Evolutionary conservation across 2,797 vertebrate species (phyloP), one percentile per base, ranked within the genome.

Genomic region (Bryconaethiops microstoma): DNA sequence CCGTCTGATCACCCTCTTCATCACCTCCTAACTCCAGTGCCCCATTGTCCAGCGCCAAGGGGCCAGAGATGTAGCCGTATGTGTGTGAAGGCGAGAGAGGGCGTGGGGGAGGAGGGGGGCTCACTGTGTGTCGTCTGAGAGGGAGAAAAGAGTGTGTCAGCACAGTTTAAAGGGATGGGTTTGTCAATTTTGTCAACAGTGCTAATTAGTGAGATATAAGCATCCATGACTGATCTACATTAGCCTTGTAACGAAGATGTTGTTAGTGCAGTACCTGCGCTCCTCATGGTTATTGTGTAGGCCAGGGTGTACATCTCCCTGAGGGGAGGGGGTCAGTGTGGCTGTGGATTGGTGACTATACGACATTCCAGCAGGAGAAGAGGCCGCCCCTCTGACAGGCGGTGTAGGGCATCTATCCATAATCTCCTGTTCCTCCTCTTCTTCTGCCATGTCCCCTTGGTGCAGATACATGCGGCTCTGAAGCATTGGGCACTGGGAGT

Each of bases 261-360:
- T 39, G 42, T 59, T 12, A 55, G 48, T 55, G n/a, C 59, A 13
- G 7, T 74, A 99, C 97, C 98, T 97, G 90, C 96, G 95, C 75
- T 99, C 97, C 14, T 78, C 81, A 25, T 82, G 76, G 64, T 8
- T 78, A 64, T 13, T 62, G 7, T 96, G 84, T 8, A 90, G 96
- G 87, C 95, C 94, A 25, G 98, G 97, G 88, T 97, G 96, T 84
- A 97, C 95, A 65, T 99, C 98, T 68, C 99, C 98, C 87, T 97
- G 98, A 0, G 97, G 97, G 13, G 98, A 99, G 2, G 98, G 97
- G 1, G 98, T 98, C 77, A 99, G 96, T 0, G 98, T 99, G 86
- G 97, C 98, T 4, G 98, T 99, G 84, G 98, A 98, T 88, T 99
- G 97, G 87, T 99, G 97, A 85, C 97, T 98, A 52, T 98, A 99